phyloP scores from a whole-genome alignment of 2,113 vertebrate genomes.

The Sisor rabdophorus region DNA sequence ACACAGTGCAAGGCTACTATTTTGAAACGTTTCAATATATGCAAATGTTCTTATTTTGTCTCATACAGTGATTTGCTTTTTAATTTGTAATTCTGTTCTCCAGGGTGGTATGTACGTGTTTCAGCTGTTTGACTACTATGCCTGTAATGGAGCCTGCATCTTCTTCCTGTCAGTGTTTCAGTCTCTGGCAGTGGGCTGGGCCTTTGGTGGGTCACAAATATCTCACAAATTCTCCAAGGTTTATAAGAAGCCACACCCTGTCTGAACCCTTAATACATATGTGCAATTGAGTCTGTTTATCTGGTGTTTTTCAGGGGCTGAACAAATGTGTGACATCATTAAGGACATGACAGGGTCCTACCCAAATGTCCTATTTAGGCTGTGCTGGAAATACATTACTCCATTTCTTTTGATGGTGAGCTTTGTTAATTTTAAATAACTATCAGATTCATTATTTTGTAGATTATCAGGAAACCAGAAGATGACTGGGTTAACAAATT shows the following conservation, averaged over 20 bases:
- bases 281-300: neutral
- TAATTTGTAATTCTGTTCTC: neutral
- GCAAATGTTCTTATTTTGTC: neutral
- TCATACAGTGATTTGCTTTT: too few species aligned
- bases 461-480: neutral
- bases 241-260: too few species aligned
- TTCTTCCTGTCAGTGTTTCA: constrained; percentile 67
- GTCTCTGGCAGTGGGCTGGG: constrained; percentile 63
- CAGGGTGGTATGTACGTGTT: constrained; percentile 24
- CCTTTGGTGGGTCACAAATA: constrained; percentile 60
- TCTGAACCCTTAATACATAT: neutral
- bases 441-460: neutral
- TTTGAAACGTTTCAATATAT: too few species aligned
- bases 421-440: neutral
- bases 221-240: neutral
- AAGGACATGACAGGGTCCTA: constrained; percentile 66
- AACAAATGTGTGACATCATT: constrained; percentile 58
- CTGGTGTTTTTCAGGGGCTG: constrained; percentile 56
- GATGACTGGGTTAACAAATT: neutral
- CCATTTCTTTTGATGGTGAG: constrained; percentile 67
- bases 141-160: constrained; percentile 68
- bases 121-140: constrained; percentile 73
- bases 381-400: constrained; percentile 71
- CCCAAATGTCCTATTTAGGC: constrained; percentile 59
- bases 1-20: too few species aligned